Conservation (phyloP, 2,888 invertebrate genomes). For the Drosophila pseudotalamancana region DNA sequence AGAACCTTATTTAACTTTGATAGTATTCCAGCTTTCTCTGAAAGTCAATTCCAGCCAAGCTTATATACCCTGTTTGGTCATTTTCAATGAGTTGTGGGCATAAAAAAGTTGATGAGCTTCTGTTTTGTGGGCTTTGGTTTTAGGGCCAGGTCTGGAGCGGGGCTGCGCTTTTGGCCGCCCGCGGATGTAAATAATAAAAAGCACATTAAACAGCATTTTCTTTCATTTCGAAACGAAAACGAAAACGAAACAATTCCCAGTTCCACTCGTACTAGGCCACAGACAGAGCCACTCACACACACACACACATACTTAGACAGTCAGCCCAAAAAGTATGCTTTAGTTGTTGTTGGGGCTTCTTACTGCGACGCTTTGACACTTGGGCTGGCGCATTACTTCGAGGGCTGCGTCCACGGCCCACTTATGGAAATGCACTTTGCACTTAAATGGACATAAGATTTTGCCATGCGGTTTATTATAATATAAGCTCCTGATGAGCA, state of each 20-base stretch:
- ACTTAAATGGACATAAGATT: conserved; percentile 48
- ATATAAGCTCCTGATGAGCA: not conserved
- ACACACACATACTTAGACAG: not conserved
- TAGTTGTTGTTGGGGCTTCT: conserved; percentile 16
- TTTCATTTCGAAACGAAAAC: conserved; percentile 74
- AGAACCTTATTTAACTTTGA: no score
- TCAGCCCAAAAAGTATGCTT: conserved; percentile 64
- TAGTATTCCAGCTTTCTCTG: no score
- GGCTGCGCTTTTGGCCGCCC: conserved; percentile 35
- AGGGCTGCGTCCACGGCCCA: conserved; percentile 48
- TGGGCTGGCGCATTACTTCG: conserved; percentile 67
- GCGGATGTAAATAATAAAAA: conserved; percentile 80
- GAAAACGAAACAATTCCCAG: conserved; percentile 71
- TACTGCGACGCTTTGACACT: conserved; percentile 68
- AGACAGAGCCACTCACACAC: no score
- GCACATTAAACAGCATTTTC: conserved; percentile 79
- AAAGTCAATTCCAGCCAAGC: no score
- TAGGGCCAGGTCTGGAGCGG: conserved; percentile 2
- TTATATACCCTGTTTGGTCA: not conserved
- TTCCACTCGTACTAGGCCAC: conserved; percentile 46
- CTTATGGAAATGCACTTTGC: conserved; percentile 61
- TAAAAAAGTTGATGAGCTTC: conserved; percentile 63
- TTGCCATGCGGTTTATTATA: conserved; percentile 28
- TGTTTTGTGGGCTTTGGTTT: conserved; percentile 27
- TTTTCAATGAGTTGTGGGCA: not conserved